Evolutionary conservation across 1,140 invertebrate genomes (phyloP), one percentile per base, ranked within the genome.

Genomic region (Euura saliciscinereae): DNA sequence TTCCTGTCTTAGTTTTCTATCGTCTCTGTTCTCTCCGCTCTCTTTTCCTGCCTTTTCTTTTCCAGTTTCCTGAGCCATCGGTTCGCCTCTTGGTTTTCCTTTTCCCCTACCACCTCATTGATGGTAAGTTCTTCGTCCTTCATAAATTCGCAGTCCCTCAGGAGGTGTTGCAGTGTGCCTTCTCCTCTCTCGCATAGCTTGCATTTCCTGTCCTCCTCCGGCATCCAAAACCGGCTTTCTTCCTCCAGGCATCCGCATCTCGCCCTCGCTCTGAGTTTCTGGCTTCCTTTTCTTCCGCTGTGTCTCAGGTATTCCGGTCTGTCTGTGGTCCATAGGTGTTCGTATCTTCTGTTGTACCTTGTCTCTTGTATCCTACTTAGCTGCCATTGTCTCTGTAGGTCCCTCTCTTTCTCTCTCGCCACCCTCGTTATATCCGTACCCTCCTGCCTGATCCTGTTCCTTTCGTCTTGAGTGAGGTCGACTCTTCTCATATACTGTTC

Each of bases 181-280:
- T 69, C 68, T 28, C 11, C 68, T 5, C 5, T 28, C 0, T 46
- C 68, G 44, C 68, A 69, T 11, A 69, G 44, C 43, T n/a, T 0
- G 43, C 68, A 69, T 69, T 45, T 69, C 28, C 28, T 28, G 1
- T 28, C 28, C 28, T 28, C 28, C 44, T 69, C 5, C 59, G 45
- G 28, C 46, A 51, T 59, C 46, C 70, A 71, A 4, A 45, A 46
- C 43, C 70, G 28, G 43, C 65, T 71, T 42, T 10, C 13, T 13
- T 71, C 70, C 43, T 71, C 70, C 43, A 51, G 46, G 1, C 64
- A 51, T 65, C 70, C 70, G 43, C 70, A 71, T 43, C 46, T 65
- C n/a, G n/a, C 59, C 43, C 45, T 71, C 43, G 59, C 70, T n/a
- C 11, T 13, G 7, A 71, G n/a, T n/a, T n/a, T 65, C 51, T 71